phyloP scores from a whole-genome alignment of 2,888 invertebrate genomes.

The Chloroclysta siterata region DNA sequence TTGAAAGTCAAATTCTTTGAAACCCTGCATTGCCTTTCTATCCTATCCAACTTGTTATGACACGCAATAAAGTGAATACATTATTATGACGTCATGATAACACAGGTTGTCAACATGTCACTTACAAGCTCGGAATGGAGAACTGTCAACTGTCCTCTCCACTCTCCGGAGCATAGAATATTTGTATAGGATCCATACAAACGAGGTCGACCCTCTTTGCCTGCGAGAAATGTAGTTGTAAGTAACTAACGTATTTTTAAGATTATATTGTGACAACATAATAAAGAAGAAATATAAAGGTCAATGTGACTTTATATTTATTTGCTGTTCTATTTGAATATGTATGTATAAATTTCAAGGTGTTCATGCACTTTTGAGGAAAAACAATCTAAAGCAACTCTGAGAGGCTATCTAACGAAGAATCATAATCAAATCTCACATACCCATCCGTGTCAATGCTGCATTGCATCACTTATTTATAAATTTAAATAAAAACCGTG shows the following conservation, averaged over 20 bases:
- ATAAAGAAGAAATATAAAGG: constrained; percentile 26
- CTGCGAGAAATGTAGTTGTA: constrained; percentile 15
- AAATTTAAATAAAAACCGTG: constrained; percentile 33
- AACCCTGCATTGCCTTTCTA: neutral
- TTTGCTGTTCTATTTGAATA: constrained; percentile 18
- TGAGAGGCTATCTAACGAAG: constrained; percentile 15
- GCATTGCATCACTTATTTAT: constrained; percentile 37
- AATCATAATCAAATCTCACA: constrained; percentile 15
- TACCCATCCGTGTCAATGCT: constrained; percentile 38
- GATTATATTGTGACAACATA: constrained; percentile 24
- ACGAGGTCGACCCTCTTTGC: constrained; percentile 27
- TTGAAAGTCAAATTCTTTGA: too few species aligned
- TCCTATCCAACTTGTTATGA: constrained; percentile 11
- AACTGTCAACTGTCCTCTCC: constrained; percentile 30
- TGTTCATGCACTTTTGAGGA: constrained; percentile 15
- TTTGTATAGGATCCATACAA: constrained; percentile 33
- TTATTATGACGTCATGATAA: constrained; percentile 23
- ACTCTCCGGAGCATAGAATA: constrained; percentile 15
- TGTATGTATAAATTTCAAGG: constrained; percentile 10
- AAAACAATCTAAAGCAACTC: neutral
- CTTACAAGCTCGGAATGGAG: constrained; percentile 31
- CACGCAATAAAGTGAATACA: constrained; percentile 26
- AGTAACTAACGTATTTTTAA: constrained; percentile 18
- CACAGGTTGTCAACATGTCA: constrained; percentile 34
- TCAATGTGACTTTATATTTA: constrained; percentile 26